phyloP scores from a whole-genome alignment of 1,140 invertebrate genomes.

The Drosophila tristis region DNA sequence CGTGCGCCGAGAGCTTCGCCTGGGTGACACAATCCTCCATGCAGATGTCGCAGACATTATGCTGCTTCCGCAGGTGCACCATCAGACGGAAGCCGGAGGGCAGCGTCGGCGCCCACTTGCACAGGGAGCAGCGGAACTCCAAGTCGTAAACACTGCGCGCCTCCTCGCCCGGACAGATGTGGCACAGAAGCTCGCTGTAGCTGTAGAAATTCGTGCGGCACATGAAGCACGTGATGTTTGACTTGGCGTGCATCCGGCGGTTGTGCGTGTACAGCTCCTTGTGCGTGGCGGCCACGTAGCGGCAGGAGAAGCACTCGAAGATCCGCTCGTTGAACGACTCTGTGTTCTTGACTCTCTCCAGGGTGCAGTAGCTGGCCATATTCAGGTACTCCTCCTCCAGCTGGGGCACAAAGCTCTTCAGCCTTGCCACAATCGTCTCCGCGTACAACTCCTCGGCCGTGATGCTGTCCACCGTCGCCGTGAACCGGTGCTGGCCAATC shows the following conservation, averaged over 20 bases:
- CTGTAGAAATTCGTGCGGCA: conserved; percentile 93
- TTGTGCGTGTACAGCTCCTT: conserved; percentile 94
- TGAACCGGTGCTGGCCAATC: conserved; percentile 90
- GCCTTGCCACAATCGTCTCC: conserved; percentile 88
- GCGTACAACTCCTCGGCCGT: conserved; percentile 89
- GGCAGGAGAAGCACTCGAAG: conserved; percentile 94
- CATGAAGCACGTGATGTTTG: conserved; percentile 92
- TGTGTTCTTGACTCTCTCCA: conserved; percentile 66
- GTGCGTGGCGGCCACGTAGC: conserved; percentile 89
- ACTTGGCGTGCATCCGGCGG: conserved; percentile 92
- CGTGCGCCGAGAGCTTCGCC: conserved; percentile 90
- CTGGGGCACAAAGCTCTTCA: conserved; percentile 88
- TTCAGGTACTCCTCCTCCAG: conserved; percentile 89
- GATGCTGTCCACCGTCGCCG: conserved; percentile 89
- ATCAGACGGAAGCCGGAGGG: conserved; percentile 93
- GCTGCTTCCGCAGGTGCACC: conserved; percentile 92
- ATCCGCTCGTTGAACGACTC: conserved; percentile 84
- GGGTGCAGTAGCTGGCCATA: conserved; percentile 88
- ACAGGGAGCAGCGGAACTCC: conserved; percentile 90
- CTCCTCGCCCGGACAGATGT: conserved; percentile 91
- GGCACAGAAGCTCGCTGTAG: conserved; percentile 93
- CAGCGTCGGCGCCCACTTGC: conserved; percentile 88
- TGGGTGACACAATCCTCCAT: conserved; percentile 91
- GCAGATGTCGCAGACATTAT: conserved; percentile 93
- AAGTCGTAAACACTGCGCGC: conserved; percentile 86